These are phyloP conservation scores for Pseudochromis fuscus DNA, from an alignment of 2,797 vertebrate genomes.

Conservation along the genomic window DNA sequence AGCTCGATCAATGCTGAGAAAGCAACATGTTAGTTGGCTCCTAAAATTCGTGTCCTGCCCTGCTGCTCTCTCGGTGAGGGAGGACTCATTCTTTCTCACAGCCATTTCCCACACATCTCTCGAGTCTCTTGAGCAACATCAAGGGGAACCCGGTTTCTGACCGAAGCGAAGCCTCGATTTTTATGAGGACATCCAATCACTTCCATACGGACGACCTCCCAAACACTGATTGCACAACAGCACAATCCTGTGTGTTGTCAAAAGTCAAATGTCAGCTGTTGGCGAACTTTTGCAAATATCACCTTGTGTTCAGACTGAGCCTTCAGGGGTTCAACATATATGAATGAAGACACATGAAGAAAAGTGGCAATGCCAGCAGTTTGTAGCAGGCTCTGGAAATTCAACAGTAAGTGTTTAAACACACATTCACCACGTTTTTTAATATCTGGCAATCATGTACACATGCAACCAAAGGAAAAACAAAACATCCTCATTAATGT, in stretches of 20 bases:
- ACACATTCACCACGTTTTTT: background rate
- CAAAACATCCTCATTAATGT: too few species aligned
- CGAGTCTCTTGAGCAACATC: constrained; percentile 48
- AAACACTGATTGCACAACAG: constrained; percentile 55
- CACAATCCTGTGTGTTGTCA: constrained; percentile 42
- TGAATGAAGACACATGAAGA: background rate
- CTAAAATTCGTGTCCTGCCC: constrained; percentile 70
- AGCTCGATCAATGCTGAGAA: constrained; percentile 71
- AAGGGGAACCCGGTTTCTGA: constrained; percentile 43
- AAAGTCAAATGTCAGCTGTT: constrained; percentile 27
- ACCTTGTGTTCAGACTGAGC: constrained; percentile 3
- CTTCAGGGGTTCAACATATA: background rate
- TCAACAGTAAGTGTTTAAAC: background rate
- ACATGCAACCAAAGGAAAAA: too few species aligned
- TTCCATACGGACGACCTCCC: constrained; percentile 55
- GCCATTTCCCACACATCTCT: constrained; percentile 78
- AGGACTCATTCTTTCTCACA: constrained; percentile 81
- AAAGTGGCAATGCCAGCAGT: background rate
- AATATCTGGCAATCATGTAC: background rate
- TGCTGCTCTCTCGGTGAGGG: constrained; percentile 59
- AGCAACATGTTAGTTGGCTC: constrained; percentile 63
- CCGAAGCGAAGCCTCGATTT: constrained; percentile 57
- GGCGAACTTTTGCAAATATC: background rate
- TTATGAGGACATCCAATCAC: constrained; percentile 73
- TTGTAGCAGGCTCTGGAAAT: background rate